Conservation (phyloP, 2,797 vertebrate genomes). For the Orientallactaga sibirica region DNA sequence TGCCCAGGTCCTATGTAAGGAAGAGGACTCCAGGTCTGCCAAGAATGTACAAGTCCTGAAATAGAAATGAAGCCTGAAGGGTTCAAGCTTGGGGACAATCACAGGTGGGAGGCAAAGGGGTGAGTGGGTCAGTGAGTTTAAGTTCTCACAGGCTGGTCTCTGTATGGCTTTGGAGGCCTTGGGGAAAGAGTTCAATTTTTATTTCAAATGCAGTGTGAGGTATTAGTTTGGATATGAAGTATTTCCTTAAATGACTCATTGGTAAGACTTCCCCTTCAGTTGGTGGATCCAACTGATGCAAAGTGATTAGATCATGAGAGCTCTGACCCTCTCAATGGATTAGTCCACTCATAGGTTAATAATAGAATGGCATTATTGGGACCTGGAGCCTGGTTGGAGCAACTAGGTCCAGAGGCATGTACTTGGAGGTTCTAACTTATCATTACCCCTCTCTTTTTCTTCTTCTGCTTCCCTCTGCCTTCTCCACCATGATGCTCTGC, state of each 20-base stretch:
- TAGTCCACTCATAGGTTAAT: neutral
- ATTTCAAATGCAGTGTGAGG: neutral
- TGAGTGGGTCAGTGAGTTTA: neutral
- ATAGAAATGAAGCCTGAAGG: neutral
- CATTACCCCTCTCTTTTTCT: neutral
- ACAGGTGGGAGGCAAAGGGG: neutral
- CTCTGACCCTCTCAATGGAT: neutral
- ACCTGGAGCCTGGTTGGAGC: neutral
- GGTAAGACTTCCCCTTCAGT: neutral
- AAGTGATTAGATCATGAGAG: neutral
- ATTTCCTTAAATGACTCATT: neutral
- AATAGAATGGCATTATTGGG: too few relatives aligned
- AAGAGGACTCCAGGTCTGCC: neutral
- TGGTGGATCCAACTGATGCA: neutral
- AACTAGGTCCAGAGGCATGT: neutral
- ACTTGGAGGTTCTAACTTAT: too few relatives aligned
- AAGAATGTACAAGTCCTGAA: neutral
- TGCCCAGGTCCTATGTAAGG: neutral
- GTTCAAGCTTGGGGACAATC: neutral
- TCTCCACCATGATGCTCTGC: neutral
- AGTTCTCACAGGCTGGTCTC: neutral
- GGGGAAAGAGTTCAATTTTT: neutral
- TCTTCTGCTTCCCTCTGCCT: neutral
- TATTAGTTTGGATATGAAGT: neutral
- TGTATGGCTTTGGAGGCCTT: neutral